Evolutionary conservation across 1,140 invertebrate genomes (phyloP).

Genomic region (Contarinia nasturtii): DNA sequence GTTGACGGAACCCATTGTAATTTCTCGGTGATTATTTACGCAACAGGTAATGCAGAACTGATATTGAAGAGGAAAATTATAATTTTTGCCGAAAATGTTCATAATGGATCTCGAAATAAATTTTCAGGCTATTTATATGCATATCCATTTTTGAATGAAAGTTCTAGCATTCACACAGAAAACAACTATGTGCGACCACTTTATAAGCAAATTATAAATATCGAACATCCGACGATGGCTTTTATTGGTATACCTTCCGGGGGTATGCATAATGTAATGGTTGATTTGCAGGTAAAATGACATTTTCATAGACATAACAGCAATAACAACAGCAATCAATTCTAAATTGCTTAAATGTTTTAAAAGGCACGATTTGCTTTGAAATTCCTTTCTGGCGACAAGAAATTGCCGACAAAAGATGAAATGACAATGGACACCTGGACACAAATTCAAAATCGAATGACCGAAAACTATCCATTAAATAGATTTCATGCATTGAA

Average conservation of each 20-base stretch:
- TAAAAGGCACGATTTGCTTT: background rate
- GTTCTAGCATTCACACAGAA: conserved; percentile 33
- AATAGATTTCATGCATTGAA: too few species aligned
- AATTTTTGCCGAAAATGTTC: too few species aligned
- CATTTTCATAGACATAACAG: background rate
- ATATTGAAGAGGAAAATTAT: too few species aligned
- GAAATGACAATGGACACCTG: background rate
- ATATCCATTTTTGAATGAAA: conserved; percentile 43
- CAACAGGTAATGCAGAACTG: conserved; percentile 65
- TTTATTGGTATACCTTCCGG: conserved; percentile 44
- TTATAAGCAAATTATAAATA: conserved; percentile 56
- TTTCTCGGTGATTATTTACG: conserved; percentile 54
- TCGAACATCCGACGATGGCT: conserved; percentile 44
- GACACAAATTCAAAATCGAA: too few species aligned
- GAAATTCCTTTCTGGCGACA: background rate
- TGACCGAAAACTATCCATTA: too few species aligned
- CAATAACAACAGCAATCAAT: background rate
- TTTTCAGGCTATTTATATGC: conserved; percentile 30
- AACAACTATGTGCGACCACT: conserved; percentile 45
- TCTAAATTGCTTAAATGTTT: background rate
- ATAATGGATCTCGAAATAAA: too few species aligned
- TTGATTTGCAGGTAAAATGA: conserved; percentile 10
- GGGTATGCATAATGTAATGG: background rate
- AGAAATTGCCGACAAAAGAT: background rate
- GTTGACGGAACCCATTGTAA: conserved; percentile 35